Percentiles rank a stretch among this genome's conserved stretches.
Evolutionary conservation across 2,888 invertebrate species (phyloP).

Genomic region (Ormyrus labotus): DNA sequence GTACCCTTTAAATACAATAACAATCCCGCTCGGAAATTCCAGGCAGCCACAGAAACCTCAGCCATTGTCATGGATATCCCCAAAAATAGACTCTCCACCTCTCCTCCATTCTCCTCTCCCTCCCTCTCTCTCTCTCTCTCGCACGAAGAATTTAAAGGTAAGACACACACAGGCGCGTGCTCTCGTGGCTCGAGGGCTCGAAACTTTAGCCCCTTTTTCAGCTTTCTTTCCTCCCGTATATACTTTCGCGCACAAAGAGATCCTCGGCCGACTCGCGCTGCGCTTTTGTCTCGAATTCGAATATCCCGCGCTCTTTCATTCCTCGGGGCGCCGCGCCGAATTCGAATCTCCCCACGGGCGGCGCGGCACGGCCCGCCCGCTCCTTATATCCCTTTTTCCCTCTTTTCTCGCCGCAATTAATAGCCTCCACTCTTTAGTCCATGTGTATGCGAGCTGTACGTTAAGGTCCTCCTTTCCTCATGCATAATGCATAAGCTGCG

Average conservation of each 20-base stretch:
- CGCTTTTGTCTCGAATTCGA: slow-evolving; percentile 33
- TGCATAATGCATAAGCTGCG: slow-evolving; percentile 72
- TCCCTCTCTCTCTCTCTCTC: background rate
- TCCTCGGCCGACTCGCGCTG: background rate
- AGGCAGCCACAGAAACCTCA: background rate
- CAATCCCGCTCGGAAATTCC: too few relatives aligned
- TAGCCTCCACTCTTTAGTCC: slow-evolving; percentile 32
- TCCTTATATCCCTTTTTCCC: background rate
- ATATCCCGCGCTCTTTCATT: slow-evolving; percentile 4
- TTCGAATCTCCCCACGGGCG: background rate
- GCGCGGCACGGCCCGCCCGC: too few relatives aligned
- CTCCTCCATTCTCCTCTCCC: background rate
- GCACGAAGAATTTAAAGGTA: slow-evolving; percentile 22
- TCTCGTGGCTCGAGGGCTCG: background rate
- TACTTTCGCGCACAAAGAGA: slow-evolving; percentile 12
- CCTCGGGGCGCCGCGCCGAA: background rate
- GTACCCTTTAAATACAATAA: too few relatives aligned
- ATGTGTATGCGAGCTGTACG: background rate
- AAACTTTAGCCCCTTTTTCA: slow-evolving; percentile 14
- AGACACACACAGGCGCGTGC: background rate
- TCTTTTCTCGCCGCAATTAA: slow-evolving; percentile 29
- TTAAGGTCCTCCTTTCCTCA: slow-evolving; percentile 59
- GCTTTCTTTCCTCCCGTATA: background rate
- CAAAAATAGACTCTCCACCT: slow-evolving; percentile 1
- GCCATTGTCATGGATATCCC: slow-evolving; percentile 12